Evolutionary conservation across 2,888 invertebrate species (phyloP).

Genomic region (Pterostichus niger): DNA sequence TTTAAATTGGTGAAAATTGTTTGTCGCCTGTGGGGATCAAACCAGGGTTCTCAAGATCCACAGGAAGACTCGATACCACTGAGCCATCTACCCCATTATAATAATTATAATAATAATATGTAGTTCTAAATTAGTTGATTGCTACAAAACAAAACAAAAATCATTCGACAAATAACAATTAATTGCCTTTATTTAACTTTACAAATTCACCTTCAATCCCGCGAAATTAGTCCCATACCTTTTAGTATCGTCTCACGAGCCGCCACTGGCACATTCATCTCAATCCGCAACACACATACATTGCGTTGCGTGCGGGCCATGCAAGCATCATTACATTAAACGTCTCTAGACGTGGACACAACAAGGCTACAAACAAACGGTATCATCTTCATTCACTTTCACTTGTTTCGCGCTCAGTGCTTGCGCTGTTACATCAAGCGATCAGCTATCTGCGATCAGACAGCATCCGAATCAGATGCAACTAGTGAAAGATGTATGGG

Average conservation of each 20-base stretch:
- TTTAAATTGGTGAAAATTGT: too few relatives aligned
- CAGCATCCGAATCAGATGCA: conserved; percentile 43
- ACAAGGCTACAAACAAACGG: conserved; percentile 67
- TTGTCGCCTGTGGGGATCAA: too few relatives aligned
- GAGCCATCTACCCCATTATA: too few relatives aligned
- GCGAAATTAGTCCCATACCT: background rate
- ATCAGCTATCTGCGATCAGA: background rate
- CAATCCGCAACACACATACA: conserved; percentile 12
- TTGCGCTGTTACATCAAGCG: conserved; percentile 42
- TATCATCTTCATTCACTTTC: conserved; percentile 72
- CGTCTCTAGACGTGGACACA: conserved; percentile 37
- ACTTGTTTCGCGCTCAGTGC: conserved; percentile 66
- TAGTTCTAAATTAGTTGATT: too few relatives aligned
- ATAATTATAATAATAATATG: too few relatives aligned
- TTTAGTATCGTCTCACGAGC: background rate
- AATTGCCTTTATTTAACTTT: conserved; percentile 11
- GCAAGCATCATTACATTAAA: conserved; percentile 47
- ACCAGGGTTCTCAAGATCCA: too few relatives aligned
- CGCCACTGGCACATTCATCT: conserved; percentile 15
- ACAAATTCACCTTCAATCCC: conserved; percentile 18
- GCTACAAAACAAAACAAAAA: too few relatives aligned
- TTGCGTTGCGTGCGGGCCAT: conserved; percentile 4
- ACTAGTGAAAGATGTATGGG: background rate
- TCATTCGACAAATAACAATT: background rate
- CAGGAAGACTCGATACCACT: too few relatives aligned